Percentiles rank a stretch among this genome's conserved stretches.
These are phyloP conservation scores for Siderastrea radians DNA, from an alignment of 92 coral and sea anemone genomes.

Conservation along the genomic window DNA sequence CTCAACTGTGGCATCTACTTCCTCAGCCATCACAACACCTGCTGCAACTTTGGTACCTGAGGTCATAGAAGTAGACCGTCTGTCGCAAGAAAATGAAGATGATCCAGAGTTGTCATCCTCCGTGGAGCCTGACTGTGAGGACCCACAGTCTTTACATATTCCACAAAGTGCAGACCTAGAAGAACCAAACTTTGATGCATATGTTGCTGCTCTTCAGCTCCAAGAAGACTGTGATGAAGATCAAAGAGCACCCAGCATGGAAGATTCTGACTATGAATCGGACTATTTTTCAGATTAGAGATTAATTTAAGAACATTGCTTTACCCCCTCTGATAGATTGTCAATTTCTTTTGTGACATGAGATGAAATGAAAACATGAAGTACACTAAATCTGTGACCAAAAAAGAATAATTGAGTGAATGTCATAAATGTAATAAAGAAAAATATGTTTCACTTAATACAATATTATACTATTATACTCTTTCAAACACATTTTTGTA, in stretches of 20 bases:
- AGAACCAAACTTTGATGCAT: constrained; percentile 32
- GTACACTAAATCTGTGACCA: neutral
- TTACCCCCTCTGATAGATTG: too few species aligned
- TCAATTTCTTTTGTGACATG: neutral
- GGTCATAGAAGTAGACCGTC: constrained; percentile 17
- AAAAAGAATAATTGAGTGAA: neutral
- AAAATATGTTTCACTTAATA: neutral
- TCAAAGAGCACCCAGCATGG: constrained; percentile 29
- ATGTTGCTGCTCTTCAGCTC: constrained; percentile 56
- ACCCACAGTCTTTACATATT: neutral
- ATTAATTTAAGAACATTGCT: too few species aligned
- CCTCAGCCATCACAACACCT: constrained; percentile 32
- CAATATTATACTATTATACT: neutral
- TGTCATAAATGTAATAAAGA: neutral
- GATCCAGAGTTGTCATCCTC: constrained; percentile 46
- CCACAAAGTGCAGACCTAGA: constrained; percentile 11
- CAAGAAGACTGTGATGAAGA: constrained; percentile 21
- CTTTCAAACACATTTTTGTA: neutral
- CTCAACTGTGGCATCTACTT: constrained; percentile 45
- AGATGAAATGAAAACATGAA: neutral
- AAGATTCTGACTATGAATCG: constrained; percentile 59
- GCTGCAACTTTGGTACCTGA: neutral
- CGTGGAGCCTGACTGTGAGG: constrained; percentile 23
- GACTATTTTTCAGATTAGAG: too few species aligned
- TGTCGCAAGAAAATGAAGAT: constrained; percentile 14